These are phyloP conservation scores for Aspidiotus destructor DNA, from an alignment of 2,888 invertebrate species.

Conservation along the genomic window DNA sequence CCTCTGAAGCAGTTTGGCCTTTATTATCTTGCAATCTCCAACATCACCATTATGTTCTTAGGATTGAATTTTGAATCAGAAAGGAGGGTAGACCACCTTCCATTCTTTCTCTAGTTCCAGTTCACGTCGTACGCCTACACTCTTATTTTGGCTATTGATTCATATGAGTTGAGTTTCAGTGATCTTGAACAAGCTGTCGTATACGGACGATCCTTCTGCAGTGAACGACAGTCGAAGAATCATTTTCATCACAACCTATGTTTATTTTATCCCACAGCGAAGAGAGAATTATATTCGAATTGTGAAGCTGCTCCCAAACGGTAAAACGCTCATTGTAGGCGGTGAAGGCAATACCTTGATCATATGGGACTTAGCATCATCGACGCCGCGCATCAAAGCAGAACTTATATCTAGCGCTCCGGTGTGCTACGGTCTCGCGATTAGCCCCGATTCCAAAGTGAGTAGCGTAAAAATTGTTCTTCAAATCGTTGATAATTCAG, in stretches of 20 bases:
- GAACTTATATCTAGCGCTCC: slow-evolving; percentile 89
- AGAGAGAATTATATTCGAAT: slow-evolving; percentile 92
- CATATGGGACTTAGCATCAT: slow-evolving; percentile 89
- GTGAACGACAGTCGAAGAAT: no score
- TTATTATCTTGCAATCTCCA: no score
- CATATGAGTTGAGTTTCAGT: slow-evolving; percentile 1
- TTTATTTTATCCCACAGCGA: slow-evolving; percentile 49
- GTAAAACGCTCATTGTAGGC: slow-evolving; percentile 85
- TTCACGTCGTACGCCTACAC: no score
- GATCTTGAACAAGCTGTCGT: no score
- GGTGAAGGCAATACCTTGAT: slow-evolving; percentile 91
- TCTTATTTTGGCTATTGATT: not conserved
- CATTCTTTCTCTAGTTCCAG: no score
- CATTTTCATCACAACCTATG: not conserved
- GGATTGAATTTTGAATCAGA: no score
- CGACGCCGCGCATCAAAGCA: slow-evolving; percentile 81
- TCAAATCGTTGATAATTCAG: not conserved
- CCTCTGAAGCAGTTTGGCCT: no score
- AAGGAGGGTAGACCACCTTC: no score
- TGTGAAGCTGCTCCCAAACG: slow-evolving; percentile 85
- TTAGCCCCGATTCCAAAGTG: slow-evolving; percentile 86
- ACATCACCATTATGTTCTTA: no score
- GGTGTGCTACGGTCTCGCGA: slow-evolving; percentile 94
- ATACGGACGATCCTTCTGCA: no score
- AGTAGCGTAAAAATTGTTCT: slow-evolving; percentile 2